phyloP scores from a whole-genome alignment of 2,113 vertebrate genomes.

The Bubo bubo region DNA sequence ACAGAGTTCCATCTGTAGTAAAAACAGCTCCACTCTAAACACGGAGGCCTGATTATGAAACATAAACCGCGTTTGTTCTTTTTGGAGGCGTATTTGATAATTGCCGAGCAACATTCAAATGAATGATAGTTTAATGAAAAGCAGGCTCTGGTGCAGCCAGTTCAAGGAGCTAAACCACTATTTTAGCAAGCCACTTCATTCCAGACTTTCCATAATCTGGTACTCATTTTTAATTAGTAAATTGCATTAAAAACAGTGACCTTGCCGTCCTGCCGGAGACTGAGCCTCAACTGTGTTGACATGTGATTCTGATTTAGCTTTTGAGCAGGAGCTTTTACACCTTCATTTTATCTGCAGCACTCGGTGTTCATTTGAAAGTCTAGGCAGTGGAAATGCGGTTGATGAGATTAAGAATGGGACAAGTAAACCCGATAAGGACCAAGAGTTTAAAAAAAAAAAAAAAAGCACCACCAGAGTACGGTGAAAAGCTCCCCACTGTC shows the following conservation, averaged over 20 bases:
- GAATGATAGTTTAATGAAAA: neutral
- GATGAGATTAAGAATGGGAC: constrained; percentile 24
- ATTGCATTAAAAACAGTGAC: constrained; percentile 65
- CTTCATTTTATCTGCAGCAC: constrained; percentile 5
- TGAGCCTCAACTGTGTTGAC: constrained; percentile 23
- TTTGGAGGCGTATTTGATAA: neutral
- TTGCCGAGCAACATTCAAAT: neutral
- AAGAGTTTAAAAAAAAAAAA: neutral
- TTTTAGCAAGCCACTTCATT: neutral
- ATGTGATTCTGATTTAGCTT: constrained; percentile 47
- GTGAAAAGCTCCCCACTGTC: neutral
- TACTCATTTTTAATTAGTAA: constrained; percentile 55
- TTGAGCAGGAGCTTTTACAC: constrained; percentile 24
- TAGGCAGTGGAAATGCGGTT: neutral
- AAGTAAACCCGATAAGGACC: neutral
- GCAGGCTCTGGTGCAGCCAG: neutral
- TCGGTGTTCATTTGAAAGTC: neutral
- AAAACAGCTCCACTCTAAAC: neutral
- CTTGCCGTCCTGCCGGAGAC: neutral
- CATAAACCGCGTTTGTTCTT: fast-evolving
- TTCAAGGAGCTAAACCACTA: neutral
- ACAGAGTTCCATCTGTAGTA: neutral
- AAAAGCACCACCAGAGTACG: neutral
- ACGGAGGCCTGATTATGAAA: neutral
- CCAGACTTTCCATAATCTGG: constrained; percentile 33